Evolutionary conservation across 2,797 vertebrate species (phyloP).

Genomic region (Chaenodraco wilsoni): DNA sequence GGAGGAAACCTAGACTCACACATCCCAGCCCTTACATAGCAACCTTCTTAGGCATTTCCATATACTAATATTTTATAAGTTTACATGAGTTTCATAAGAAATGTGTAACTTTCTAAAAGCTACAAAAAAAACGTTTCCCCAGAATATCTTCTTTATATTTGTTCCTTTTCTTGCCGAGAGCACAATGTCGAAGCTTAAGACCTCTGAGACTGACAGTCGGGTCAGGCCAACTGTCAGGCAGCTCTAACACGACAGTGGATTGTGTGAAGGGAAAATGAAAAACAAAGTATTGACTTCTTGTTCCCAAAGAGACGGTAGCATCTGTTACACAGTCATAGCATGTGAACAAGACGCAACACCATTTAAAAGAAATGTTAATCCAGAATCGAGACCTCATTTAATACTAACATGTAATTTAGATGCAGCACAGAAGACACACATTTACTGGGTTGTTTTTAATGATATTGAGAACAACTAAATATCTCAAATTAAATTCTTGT

Average conservation of each 20-base stretch:
- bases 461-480: background rate
- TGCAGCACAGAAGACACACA: background rate
- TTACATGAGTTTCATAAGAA: conserved; percentile 11
- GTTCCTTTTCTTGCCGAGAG: conserved; percentile 17
- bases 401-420: conserved; percentile 8
- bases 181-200: conserved; percentile 26
- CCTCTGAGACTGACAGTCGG: conserved; percentile 41
- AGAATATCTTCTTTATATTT: conserved; percentile 10
- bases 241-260: conserved; percentile 18
- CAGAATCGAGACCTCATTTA: background rate
- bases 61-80: conserved; percentile 15
- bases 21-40: conserved; percentile 21
- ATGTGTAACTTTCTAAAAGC: conserved; percentile 7
- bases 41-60: conserved; percentile 1
- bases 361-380: background rate
- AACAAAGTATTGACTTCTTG: conserved; percentile 16
- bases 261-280: conserved; percentile 8
- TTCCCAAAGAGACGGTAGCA: background rate
- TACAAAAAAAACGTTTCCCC: background rate
- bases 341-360: conserved; percentile 1
- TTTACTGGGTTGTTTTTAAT: conserved; percentile 6
- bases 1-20: conserved; percentile 24
- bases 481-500: conserved; percentile 16
- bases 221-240: conserved; percentile 40
- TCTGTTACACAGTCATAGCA: background rate